Conservation (phyloP, 2,888 invertebrate genomes). For the Siphlonurus alternatus region DNA sequence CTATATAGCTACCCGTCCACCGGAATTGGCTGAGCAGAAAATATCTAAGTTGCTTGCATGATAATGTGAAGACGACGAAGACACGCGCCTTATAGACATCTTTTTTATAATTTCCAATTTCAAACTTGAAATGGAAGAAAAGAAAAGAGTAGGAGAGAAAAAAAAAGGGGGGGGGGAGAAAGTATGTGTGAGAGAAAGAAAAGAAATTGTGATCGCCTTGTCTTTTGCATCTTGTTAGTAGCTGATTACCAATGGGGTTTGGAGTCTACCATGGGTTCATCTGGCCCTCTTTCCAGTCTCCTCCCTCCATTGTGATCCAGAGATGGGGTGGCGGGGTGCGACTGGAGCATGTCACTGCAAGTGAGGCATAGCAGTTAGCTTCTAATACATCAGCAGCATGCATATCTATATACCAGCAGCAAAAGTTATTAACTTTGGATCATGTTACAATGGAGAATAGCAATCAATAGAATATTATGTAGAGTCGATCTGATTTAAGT, state of each 20-base stretch:
- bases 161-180: not conserved
- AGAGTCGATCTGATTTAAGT: no score
- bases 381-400: no score
- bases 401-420: no score
- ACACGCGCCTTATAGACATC: not conserved
- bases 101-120: not conserved
- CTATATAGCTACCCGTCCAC: no score
- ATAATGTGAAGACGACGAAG: not conserved
- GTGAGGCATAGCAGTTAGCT: no score
- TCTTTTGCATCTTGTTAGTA: not conserved
- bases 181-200: not conserved
- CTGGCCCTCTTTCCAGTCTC: not conserved
- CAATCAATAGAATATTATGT: no score
- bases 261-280: not conserved
- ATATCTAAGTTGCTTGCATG: not conserved
- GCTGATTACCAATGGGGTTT: not conserved
- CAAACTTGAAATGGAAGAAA: not conserved
- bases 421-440: no score
- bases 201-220: not conserved
- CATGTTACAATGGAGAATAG: no score
- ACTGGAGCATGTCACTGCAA: no score
- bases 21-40: no score
- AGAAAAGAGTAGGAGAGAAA: not conserved
- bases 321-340: no score
- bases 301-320: not conserved